phyloP scores from a whole-genome alignment of 1,140 invertebrate genomes.

The Kradibia gibbosae region DNA sequence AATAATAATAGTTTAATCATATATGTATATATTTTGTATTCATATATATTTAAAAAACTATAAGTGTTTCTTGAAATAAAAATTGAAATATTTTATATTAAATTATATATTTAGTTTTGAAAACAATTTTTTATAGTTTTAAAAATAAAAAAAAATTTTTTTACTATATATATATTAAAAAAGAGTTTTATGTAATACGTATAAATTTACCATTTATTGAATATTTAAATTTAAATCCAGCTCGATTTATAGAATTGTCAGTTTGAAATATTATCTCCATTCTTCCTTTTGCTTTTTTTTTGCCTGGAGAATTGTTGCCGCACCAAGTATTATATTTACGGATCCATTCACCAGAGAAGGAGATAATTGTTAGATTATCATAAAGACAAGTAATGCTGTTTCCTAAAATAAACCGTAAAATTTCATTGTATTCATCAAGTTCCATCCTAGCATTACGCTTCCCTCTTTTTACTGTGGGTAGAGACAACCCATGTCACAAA shows the following conservation, averaged over 20 bases:
- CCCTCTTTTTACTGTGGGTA: too few relatives aligned
- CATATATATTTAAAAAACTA: too few relatives aligned
- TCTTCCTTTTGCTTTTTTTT: slow-evolving; percentile 47
- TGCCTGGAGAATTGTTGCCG: slow-evolving; percentile 58
- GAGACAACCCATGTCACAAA: too few relatives aligned
- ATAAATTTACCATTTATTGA: slow-evolving; percentile 63
- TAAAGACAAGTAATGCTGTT: slow-evolving; percentile 64
- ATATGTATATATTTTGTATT: too few relatives aligned
- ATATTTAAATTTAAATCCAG: slow-evolving; percentile 67
- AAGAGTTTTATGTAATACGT: not conserved
- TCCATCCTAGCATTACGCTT: too few relatives aligned
- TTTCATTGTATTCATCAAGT: not conserved
- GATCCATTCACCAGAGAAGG: not conserved
- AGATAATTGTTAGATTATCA: slow-evolving; percentile 75
- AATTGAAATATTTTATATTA: too few relatives aligned
- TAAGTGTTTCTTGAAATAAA: too few relatives aligned
- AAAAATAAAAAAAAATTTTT: not conserved
- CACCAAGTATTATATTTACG: slow-evolving; percentile 54
- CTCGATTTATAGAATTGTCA: slow-evolving; percentile 59
- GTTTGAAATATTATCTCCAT: slow-evolving; percentile 65
- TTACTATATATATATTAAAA: too few relatives aligned
- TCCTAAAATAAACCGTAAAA: slow-evolving; percentile 46
- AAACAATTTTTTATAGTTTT: not conserved
- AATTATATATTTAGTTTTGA: too few relatives aligned
- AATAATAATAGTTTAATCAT: too few relatives aligned